Evolutionary conservation across 2,888 invertebrate species (phyloP).

Genomic region (Heliconius ismenius): DNA sequence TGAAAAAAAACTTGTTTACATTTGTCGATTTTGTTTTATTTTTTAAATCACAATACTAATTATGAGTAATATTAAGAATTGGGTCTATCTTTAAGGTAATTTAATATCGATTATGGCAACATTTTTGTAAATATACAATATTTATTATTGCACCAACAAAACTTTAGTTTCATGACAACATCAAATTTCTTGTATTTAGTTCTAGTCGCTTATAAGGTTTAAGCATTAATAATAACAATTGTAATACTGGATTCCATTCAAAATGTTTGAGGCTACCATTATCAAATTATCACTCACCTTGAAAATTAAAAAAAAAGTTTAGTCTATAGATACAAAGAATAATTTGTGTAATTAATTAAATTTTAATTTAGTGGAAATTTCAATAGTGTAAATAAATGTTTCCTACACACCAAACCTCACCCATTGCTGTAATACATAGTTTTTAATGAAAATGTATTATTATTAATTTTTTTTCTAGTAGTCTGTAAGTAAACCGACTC

Average conservation of each 20-base stretch:
- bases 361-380: conserved; percentile 18
- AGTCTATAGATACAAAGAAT: not conserved
- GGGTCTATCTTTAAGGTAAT: not conserved
- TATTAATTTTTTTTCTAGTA: conserved; percentile 22
- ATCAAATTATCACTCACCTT: conserved; percentile 10
- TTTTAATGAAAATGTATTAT: conserved; percentile 18
- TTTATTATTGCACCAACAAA: conserved; percentile 28
- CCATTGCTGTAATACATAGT: conserved; percentile 5
- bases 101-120: not conserved
- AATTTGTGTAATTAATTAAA: conserved; percentile 29
- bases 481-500: conserved; percentile 53
- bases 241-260: conserved; percentile 35
- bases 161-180: conserved; percentile 69
- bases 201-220: conserved; percentile 76
- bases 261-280: conserved; percentile 39
- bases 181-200: conserved; percentile 72
- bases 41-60: not conserved
- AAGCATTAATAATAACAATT: conserved; percentile 50
- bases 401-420: conserved; percentile 13
- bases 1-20: not conserved
- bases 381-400: conserved; percentile 21
- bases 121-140: conserved; percentile 34
- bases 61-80: not conserved
- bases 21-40: not conserved
- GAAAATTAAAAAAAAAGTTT: not conserved